A percentile compares a stretch with the other conserved stretches of the same genome.
Evolutionary conservation across 2,888 invertebrate genomes (phyloP).

Genomic region (Rhingia rostrata): DNA sequence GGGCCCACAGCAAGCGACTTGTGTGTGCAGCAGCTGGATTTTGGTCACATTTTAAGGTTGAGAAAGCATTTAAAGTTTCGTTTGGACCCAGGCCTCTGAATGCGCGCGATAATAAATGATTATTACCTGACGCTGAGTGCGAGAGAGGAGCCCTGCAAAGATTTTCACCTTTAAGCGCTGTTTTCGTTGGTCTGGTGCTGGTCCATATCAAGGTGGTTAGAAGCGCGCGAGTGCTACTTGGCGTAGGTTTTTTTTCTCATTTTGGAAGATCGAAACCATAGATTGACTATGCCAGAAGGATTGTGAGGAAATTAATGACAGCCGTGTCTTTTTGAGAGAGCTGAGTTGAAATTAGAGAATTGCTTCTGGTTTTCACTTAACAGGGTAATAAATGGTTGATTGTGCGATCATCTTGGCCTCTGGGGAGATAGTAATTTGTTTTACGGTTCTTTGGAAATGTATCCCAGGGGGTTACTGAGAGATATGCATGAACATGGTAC

Average conservation of each 20-base stretch:
- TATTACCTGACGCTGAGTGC: constrained; percentile 39
- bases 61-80: constrained; percentile 44
- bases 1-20: neutral
- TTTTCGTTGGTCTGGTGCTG: constrained; percentile 24
- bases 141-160: constrained; percentile 15
- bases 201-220: constrained; percentile 56
- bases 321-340: constrained; percentile 56
- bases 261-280: constrained; percentile 60
- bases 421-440: constrained; percentile 60
- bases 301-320: constrained; percentile 70
- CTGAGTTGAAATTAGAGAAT: constrained; percentile 64
- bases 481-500: constrained; percentile 31
- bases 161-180: constrained; percentile 61
- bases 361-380: constrained; percentile 73
- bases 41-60: constrained; percentile 62
- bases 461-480: constrained; percentile 8
- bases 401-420: constrained; percentile 35
- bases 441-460: constrained; percentile 61
- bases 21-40: constrained; percentile 7
- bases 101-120: constrained; percentile 61
- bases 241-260: constrained; percentile 24
- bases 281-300: constrained; percentile 59
- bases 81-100: constrained; percentile 3
- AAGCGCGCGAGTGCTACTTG: constrained; percentile 51
- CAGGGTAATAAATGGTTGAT: constrained; percentile 63